Conservation (phyloP, 64 coral and sea anemone species). For the Anthopleura sola region DNA sequence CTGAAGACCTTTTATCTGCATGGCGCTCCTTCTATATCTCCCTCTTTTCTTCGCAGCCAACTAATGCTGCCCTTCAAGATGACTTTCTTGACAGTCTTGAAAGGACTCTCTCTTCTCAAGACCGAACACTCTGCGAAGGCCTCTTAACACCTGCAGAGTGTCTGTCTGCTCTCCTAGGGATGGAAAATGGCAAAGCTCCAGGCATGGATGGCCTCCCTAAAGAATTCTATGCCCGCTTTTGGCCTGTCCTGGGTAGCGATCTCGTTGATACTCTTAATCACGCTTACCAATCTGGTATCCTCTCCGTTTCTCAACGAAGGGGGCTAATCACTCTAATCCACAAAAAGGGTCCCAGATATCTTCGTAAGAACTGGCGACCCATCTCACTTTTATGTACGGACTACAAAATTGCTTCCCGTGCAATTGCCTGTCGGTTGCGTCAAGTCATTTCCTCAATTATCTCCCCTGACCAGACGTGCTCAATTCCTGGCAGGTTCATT, state of each 20-base stretch:
- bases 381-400: conserved; percentile 6
- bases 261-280: not conserved
- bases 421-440: conserved; percentile 23
- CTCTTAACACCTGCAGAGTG: not conserved
- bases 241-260: conserved; percentile 2
- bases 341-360: conserved; percentile 19
- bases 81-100: not conserved
- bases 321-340: not conserved
- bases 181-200: not conserved
- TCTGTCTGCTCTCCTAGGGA: not conserved
- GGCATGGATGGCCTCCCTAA: conserved; percentile 30
- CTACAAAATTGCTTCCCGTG: conserved; percentile 48
- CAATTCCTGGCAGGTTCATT: conserved; percentile 38
- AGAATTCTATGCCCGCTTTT: conserved; percentile 26
- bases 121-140: not conserved
- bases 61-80: not conserved
- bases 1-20: not conserved
- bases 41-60: not conserved
- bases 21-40: not conserved
- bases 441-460: conserved; percentile 25
- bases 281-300: not conserved
- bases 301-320: not conserved
- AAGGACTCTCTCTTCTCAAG: no score
- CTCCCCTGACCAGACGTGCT: conserved; percentile 19
- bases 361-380: conserved; percentile 34